Conservation (phyloP, 2,113 vertebrate genomes). For the Piprites chloris region DNA sequence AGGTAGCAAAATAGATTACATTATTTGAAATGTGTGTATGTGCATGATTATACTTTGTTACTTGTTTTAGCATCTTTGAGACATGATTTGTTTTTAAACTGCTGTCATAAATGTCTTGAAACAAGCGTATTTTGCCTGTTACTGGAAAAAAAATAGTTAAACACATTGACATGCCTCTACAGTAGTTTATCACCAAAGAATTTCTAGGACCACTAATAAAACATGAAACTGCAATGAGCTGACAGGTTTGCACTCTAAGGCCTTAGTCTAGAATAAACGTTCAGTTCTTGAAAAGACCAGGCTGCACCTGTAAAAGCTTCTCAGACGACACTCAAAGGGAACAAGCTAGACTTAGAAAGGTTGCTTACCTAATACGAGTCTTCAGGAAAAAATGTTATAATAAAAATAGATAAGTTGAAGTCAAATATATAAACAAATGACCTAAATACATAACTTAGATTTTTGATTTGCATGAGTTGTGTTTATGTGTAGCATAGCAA, state of each 20-base stretch:
- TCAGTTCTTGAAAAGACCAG: neutral
- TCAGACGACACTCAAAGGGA: neutral
- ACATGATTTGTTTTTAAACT: neutral
- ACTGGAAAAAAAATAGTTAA: neutral
- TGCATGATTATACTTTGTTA: neutral
- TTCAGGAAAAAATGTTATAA: neutral
- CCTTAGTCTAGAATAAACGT: neutral
- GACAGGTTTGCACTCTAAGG: neutral
- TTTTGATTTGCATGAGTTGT: neutral
- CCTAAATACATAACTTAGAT: neutral
- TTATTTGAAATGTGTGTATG: neutral
- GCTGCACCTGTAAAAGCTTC: neutral
- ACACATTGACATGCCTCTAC: neutral
- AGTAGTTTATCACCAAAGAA: neutral
- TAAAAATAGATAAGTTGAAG: neutral
- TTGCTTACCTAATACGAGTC: neutral
- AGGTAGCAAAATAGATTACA: neutral
- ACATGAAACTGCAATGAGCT: neutral
- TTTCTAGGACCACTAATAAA: neutral
- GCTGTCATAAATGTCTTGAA: neutral
- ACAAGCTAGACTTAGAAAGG: neutral
- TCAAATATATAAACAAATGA: neutral
- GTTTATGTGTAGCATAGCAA: neutral
- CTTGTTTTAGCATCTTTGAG: neutral
- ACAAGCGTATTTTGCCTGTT: neutral